These are phyloP conservation scores for Calyptomena viridis DNA, from an alignment of 2,113 vertebrate genomes.

Conservation along the genomic window DNA sequence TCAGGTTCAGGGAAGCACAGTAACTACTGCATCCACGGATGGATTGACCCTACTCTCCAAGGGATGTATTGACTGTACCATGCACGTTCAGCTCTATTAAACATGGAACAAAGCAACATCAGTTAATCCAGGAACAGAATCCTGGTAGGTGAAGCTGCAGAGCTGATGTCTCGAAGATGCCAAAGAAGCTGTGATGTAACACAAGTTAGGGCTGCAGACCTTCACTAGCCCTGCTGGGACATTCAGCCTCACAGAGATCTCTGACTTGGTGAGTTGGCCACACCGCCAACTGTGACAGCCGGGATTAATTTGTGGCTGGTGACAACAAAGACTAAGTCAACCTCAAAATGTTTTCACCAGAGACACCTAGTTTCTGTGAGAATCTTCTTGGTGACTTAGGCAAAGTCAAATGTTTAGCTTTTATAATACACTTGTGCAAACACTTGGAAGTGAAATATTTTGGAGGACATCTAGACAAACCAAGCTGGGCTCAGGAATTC, in stretches of 20 bases:
- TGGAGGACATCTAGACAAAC: not conserved
- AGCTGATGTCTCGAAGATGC: not conserved
- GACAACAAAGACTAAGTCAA: not conserved
- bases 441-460: not conserved
- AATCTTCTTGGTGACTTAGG: not conserved
- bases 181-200: accelerated
- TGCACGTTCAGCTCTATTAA: accelerated
- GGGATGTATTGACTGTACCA: not conserved
- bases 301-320: not conserved
- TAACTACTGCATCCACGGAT: not conserved
- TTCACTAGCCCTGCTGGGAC: too few relatives aligned
- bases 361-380: not conserved
- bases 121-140: not conserved
- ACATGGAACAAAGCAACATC: not conserved
- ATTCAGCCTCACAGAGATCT: not conserved
- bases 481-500: not conserved
- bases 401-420: not conserved
- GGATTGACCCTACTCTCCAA: not conserved
- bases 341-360: not conserved
- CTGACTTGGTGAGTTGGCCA: accelerated
- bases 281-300: accelerated
- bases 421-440: not conserved
- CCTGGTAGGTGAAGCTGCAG: not conserved
- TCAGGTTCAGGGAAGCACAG: not conserved
- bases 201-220: not conserved